Percentiles rank a stretch among this genome's conserved stretches.
Evolutionary conservation across 2,888 invertebrate species (phyloP).

Genomic region (Tigriopus californicus): DNA sequence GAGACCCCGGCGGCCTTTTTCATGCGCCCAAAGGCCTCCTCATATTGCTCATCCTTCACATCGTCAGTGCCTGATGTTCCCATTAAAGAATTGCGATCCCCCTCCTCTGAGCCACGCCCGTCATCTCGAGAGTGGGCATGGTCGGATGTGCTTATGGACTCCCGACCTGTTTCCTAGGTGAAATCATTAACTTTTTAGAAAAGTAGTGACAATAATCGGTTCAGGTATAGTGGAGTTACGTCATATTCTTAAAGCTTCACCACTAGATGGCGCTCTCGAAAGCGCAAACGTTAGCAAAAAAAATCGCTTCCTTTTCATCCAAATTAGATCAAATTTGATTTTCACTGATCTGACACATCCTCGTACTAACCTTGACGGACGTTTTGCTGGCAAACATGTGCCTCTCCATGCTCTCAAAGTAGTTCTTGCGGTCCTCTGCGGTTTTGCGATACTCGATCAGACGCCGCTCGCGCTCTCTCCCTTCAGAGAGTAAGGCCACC

Average conservation of each 20-base stretch:
- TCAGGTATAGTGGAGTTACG: too few species aligned
- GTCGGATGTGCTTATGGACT: constrained; percentile 13
- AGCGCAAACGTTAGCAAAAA: too few species aligned
- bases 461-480: constrained; percentile 5
- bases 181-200: not conserved
- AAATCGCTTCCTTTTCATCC: too few species aligned
- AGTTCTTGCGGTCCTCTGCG: constrained; percentile 13
- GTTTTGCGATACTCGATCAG: constrained; percentile 6
- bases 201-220: too few species aligned
- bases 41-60: constrained; percentile 3
- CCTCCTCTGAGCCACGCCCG: not conserved
- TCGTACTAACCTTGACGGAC: constrained; percentile 4
- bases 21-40: constrained; percentile 12
- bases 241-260: too few species aligned
- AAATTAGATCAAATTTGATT: too few species aligned
- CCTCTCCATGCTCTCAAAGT: constrained; percentile 15
- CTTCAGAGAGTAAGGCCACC: not conserved
- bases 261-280: too few species aligned
- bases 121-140: not conserved
- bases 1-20: constrained; percentile 15
- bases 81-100: not conserved
- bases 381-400: constrained; percentile 12
- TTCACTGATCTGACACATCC: too few species aligned
- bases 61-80: too few species aligned
- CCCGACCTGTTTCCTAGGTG: constrained; percentile 2